phyloP scores from a whole-genome alignment of 2,113 vertebrate species.

The Tragelaphus buxtoni region DNA sequence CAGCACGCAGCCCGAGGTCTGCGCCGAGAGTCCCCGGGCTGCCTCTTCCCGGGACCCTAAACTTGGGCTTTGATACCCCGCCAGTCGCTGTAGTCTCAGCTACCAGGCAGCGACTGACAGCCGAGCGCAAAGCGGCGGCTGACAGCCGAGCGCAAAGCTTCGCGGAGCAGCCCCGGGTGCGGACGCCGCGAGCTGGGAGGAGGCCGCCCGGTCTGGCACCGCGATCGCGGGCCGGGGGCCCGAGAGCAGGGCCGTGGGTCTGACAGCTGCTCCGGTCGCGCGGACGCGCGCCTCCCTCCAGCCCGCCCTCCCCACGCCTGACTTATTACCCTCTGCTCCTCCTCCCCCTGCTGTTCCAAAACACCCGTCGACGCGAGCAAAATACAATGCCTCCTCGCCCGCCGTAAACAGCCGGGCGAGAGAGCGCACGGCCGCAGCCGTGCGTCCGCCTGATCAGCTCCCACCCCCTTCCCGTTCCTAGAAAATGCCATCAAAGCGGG shows the following conservation, averaged over 20 bases:
- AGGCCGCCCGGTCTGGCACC: neutral
- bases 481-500: slow-evolving; percentile 57
- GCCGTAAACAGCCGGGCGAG: slow-evolving; percentile 52
- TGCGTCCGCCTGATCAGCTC: slow-evolving; percentile 31
- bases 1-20: neutral
- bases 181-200: neutral
- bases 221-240: neutral
- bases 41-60: neutral
- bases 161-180: neutral
- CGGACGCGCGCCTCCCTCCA: slow-evolving; percentile 57
- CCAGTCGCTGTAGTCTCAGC: neutral
- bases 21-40: neutral
- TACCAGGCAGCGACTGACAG: slow-evolving; percentile 54
- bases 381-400: slow-evolving; percentile 62
- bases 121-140: slow-evolving; percentile 21
- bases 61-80: slow-evolving; percentile 36
- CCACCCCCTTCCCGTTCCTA: slow-evolving; percentile 58
- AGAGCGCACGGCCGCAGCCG: neutral
- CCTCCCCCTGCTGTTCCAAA: slow-evolving; percentile 74
- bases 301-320: slow-evolving; percentile 68
- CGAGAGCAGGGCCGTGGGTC: slow-evolving; percentile 69
- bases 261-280: slow-evolving; percentile 79
- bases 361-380: slow-evolving; percentile 72
- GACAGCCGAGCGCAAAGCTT: slow-evolving; percentile 52
- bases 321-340: slow-evolving; percentile 72